These are phyloP conservation scores for Squalus acanthias DNA, from an alignment of 2,797 vertebrate genomes.

Conservation along the genomic window DNA sequence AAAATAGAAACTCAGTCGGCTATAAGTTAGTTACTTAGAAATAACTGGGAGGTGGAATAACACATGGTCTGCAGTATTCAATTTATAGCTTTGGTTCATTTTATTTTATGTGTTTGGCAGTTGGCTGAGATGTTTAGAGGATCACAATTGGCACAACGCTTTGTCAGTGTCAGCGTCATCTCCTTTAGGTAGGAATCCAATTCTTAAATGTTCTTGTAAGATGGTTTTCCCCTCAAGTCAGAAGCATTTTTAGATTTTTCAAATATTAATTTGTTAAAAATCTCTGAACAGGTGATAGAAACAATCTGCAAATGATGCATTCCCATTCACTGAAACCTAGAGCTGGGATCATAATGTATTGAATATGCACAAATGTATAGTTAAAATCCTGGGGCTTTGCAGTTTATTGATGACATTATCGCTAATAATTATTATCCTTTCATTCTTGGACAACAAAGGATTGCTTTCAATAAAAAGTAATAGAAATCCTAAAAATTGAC, in stretches of 20 bases:
- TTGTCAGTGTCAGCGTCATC: neutral
- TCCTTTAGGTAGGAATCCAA: constrained; percentile 36
- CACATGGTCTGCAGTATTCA: neutral
- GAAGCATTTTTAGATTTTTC: neutral
- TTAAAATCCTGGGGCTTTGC: neutral
- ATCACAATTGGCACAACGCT: constrained; percentile 2
- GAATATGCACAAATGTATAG: neutral
- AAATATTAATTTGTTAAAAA: neutral
- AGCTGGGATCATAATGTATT: neutral
- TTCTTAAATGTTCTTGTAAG: neutral
- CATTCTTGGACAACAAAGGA: neutral
- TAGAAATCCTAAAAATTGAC: neutral
- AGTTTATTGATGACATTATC: neutral
- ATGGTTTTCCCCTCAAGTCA: neutral
- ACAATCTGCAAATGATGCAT: neutral
- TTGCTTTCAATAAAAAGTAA: neutral
- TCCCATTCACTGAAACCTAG: neutral
- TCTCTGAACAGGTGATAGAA: neutral
- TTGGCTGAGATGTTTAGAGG: constrained; percentile 19
- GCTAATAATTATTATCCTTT: neutral
- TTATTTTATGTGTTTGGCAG: constrained; percentile 30
- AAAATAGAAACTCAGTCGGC: neutral
- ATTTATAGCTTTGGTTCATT: neutral
- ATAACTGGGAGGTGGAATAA: neutral
- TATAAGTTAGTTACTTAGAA: neutral